Conservation (phyloP, 2,113 vertebrate species). For the Verasper variegatus region DNA sequence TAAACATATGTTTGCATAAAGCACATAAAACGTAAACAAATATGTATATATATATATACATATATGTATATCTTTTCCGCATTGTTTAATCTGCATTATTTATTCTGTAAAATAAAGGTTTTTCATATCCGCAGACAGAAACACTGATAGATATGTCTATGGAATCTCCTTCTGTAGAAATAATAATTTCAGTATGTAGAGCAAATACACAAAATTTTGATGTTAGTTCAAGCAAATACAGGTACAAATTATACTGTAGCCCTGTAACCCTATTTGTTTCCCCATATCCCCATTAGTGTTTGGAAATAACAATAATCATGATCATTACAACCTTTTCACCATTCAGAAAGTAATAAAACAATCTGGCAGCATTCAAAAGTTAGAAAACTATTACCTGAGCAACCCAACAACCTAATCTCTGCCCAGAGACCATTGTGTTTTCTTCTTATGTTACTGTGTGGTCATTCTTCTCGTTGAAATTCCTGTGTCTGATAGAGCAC, state of each 20-base stretch:
- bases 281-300: background rate
- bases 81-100: too few relatives aligned
- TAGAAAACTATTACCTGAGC: too few relatives aligned
- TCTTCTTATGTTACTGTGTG: background rate
- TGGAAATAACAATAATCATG: background rate
- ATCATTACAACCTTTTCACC: accelerated
- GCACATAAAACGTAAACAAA: too few relatives aligned
- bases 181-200: too few relatives aligned
- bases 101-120: too few relatives aligned
- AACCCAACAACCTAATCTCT: background rate
- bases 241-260: background rate
- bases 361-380: background rate
- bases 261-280: background rate
- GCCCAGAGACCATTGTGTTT: background rate
- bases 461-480: background rate
- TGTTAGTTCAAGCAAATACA: background rate
- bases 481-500: constrained; percentile 83
- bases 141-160: background rate
- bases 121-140: too few relatives aligned
- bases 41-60: too few relatives aligned
- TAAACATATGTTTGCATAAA: too few relatives aligned
- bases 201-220: too few relatives aligned
- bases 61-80: too few relatives aligned
- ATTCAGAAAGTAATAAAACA: background rate
- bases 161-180: too few relatives aligned